Evolutionary conservation across 2,113 vertebrate species (phyloP).

Genomic region (Rutilus rutilus): DNA sequence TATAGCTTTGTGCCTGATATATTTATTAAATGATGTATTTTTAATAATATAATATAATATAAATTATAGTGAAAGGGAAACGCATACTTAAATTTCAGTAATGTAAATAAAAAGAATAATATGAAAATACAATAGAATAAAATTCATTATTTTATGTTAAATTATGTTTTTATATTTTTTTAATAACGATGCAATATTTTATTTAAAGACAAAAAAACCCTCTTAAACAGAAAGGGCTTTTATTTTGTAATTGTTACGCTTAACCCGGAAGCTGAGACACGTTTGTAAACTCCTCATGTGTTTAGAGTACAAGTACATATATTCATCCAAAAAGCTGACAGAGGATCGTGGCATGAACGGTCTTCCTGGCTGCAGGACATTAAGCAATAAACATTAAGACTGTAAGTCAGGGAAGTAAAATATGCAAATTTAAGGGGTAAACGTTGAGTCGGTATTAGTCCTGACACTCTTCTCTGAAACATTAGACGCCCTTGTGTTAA

Average conservation of each 20-base stretch:
- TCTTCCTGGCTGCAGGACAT: not conserved
- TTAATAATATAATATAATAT: not conserved
- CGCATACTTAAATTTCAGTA: not conserved
- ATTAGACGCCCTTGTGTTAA: not conserved
- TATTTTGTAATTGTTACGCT: slow-evolving; percentile 10
- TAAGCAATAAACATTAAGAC: not conserved
- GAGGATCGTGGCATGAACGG: not conserved
- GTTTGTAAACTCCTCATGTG: not conserved
- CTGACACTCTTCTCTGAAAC: not conserved
- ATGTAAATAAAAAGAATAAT: not conserved
- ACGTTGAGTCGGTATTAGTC: not conserved
- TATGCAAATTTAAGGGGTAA: not conserved
- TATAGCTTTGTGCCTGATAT: not conserved
- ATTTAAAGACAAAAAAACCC: not conserved
- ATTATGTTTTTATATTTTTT: not conserved
- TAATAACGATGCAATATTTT: not conserved
- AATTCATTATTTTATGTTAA: not conserved
- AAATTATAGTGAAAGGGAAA: not conserved
- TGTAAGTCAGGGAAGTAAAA: not conserved
- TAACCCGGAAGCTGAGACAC: slow-evolving; percentile 9
- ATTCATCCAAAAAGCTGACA: not conserved
- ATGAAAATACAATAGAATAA: not conserved
- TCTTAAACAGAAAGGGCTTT: not conserved
- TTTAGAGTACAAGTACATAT: not conserved
- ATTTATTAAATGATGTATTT: not conserved